These are phyloP conservation scores for Temnothorax nylanderi DNA, from an alignment of 1,140 invertebrate genomes.

Conservation along the genomic window DNA sequence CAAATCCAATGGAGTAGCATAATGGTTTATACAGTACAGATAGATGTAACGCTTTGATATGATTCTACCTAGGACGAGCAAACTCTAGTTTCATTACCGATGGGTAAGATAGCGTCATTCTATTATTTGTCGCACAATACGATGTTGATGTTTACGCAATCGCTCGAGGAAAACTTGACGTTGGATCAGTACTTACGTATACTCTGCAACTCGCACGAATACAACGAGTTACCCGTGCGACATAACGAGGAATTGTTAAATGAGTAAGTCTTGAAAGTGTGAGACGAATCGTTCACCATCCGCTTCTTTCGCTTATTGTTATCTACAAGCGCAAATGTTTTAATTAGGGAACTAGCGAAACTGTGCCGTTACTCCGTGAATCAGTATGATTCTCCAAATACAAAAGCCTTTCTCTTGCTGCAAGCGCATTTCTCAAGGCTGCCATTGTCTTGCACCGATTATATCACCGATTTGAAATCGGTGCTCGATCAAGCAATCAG, in stretches of 20 bases:
- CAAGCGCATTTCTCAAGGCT: constrained; percentile 96
- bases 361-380: constrained; percentile 91
- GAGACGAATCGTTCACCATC: background rate
- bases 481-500: constrained; percentile 98
- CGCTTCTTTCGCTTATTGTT: background rate
- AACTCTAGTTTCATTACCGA: constrained; percentile 91
- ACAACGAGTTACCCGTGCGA: constrained; percentile 96
- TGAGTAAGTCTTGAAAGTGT: constrained; percentile 86
- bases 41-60: background rate
- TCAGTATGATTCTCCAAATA: constrained; percentile 94
- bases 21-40: background rate
- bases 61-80: constrained; percentile 88
- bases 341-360: constrained; percentile 92
- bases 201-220: constrained; percentile 95
- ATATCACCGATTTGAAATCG: constrained; percentile 98
- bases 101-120: constrained; percentile 97
- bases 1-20: background rate
- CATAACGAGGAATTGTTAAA: constrained; percentile 99
- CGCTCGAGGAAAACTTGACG: constrained; percentile 88
- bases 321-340: constrained; percentile 62
- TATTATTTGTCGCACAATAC: constrained; percentile 99
- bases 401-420: constrained; percentile 96
- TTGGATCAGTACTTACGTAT: constrained; percentile 93
- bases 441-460: constrained; percentile 95
- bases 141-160: constrained; percentile 92